Evolutionary conservation across 23 tunicate genomes (phyloP).

Genomic region (Styela clava): DNA sequence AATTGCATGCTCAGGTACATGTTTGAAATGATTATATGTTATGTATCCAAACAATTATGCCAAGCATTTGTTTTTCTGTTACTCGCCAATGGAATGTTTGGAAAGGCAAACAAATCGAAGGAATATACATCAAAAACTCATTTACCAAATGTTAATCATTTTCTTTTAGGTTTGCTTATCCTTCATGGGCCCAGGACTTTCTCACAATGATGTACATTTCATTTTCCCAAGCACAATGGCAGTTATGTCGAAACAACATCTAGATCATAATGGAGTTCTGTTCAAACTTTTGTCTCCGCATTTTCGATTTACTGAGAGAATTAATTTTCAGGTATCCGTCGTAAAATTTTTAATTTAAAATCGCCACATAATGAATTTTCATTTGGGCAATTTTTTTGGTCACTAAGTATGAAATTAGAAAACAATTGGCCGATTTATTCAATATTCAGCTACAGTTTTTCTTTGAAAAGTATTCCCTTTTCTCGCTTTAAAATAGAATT

Average conservation of each 20-base stretch:
- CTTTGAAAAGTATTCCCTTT: no score
- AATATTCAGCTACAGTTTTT: no score
- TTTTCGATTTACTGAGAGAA: conserved; percentile 61
- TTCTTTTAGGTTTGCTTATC: conserved; percentile 50
- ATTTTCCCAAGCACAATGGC: conserved; percentile 60
- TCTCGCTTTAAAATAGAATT: no score
- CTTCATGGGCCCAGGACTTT: conserved; percentile 58
- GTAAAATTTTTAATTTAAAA: background rate
- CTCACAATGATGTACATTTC: conserved; percentile 83
- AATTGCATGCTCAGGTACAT: conserved; percentile 64
- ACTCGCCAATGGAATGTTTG: no score
- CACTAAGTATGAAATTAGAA: no score
- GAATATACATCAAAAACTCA: no score
- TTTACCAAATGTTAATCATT: no score
- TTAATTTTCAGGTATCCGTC: conserved; percentile 66
- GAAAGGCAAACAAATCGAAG: no score
- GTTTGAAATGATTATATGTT: background rate
- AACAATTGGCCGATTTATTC: no score
- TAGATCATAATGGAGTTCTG: conserved; percentile 34
- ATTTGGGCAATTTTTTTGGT: no score
- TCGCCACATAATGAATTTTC: no score
- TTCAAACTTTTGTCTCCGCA: conserved; percentile 56
- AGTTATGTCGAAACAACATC: conserved; percentile 33
- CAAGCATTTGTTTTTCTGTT: no score
- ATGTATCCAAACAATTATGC: background rate